Conservation (phyloP, 2,888 invertebrate species). For the Parelbella ahira region DNA sequence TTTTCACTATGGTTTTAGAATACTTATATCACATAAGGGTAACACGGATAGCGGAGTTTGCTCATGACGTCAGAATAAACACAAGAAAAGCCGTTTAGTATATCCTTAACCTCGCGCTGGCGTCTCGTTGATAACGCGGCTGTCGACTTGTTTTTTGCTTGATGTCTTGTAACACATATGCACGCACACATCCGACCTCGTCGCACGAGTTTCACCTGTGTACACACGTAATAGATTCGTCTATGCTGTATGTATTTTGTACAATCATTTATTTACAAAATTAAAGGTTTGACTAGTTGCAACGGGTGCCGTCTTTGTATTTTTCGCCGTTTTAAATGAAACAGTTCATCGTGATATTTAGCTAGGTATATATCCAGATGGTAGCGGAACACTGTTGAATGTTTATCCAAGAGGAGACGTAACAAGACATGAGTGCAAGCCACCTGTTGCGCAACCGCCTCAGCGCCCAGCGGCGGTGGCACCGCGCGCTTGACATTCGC, state of each 20-base stretch:
- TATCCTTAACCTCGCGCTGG: constrained; percentile 6
- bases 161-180: too few relatives aligned
- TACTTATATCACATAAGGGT: too few relatives aligned
- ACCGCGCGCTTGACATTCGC: constrained; percentile 77
- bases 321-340: too few relatives aligned
- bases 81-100: background rate
- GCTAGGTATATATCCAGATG: too few relatives aligned
- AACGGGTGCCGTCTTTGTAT: too few relatives aligned
- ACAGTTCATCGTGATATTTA: too few relatives aligned
- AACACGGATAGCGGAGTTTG: constrained; percentile 1
- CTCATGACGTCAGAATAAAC: background rate
- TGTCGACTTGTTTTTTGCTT: constrained; percentile 2
- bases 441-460: constrained; percentile 68
- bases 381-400: constrained; percentile 10
- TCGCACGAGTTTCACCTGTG: too few relatives aligned
- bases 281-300: too few relatives aligned
- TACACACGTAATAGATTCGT: too few relatives aligned
- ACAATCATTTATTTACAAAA: too few relatives aligned
- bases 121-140: background rate
- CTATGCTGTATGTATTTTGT: too few relatives aligned
- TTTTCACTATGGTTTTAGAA: too few relatives aligned
- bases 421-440: constrained; percentile 46
- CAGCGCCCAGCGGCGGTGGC: constrained; percentile 58
- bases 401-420: constrained; percentile 28
- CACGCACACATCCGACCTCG: background rate